phyloP scores from a whole-genome alignment of 2,797 vertebrate genomes.

The Sebastes miniatus region DNA sequence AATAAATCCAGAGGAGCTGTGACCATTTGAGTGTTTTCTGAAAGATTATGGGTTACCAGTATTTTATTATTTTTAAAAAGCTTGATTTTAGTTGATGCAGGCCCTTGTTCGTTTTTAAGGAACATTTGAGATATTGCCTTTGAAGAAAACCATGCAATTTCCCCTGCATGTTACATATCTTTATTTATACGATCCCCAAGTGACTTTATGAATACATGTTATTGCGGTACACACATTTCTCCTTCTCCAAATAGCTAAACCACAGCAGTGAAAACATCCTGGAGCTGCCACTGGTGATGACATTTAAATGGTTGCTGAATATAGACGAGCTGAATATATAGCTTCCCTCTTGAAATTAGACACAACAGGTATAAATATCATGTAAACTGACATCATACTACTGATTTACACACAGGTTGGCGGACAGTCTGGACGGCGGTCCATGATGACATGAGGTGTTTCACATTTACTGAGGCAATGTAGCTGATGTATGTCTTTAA shows the following conservation, averaged over 20 bases:
- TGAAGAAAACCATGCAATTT: not conserved
- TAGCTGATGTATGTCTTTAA: constrained; percentile 7
- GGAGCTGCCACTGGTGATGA: not conserved
- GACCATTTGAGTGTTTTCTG: not conserved
- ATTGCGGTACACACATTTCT: not conserved
- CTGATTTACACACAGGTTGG: constrained; percentile 9
- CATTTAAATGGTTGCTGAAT: not conserved
- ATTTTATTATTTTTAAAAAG: not conserved
- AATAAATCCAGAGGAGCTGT: not conserved
- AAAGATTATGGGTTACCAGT: not conserved
- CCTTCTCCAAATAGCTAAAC: not conserved
- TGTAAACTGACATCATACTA: not conserved
- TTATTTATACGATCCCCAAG: not conserved
- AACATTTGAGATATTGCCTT: not conserved
- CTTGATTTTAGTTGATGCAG: not conserved
- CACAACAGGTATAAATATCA: constrained; percentile 2
- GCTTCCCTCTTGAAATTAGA: constrained; percentile 1
- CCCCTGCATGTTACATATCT: too few species aligned
- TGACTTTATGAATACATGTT: not conserved
- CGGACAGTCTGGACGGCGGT: not conserved
- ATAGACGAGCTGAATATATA: not conserved
- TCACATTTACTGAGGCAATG: not conserved
- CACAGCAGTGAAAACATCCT: not conserved
- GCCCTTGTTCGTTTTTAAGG: not conserved
- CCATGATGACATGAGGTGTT: not conserved